Evolutionary conservation across 1,140 invertebrate species (phyloP), one percentile per base, ranked within the genome.

Genomic region (Grapholita molesta): DNA sequence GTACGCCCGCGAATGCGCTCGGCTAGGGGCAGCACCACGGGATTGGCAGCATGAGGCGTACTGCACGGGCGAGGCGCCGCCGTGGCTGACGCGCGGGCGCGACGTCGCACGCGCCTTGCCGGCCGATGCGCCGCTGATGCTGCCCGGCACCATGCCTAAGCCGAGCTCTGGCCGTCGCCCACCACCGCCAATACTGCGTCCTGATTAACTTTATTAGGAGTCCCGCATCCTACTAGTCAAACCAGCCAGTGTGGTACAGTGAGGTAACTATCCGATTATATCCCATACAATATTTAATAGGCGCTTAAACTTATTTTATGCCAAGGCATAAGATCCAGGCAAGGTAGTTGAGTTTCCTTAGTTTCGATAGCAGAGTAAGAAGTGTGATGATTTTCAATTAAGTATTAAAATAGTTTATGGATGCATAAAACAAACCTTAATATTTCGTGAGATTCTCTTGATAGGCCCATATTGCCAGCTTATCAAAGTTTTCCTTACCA

Each of bases 1-100:
- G 0, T 99, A 98, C 85, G 96, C 96, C 3, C 94, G 96, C 71
- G 96, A 98, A 83, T 98, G 98, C 85, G 93, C 94, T 53, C 92
- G 96, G 4, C 84, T 96, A 7, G 97, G 96, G 1, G 94, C 96
- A 35, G 93, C 93, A 69, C 86, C 96, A 52, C 83, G 89, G 0
- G 91, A 95, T 76, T 95, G 96, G 96, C 88, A 95, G 74, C 86
- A 88, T 25, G 91, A 93, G 21, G 95, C 94, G 33, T 93, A 92
- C 72, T 96, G 95, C 71, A 90, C 91, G 3, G 79, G 82, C 15
- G 69, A 70, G 7, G 70, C 82, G 32, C 83, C 86, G 25, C 73
- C 83, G 11, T 86, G 88, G 87, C 73, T 89, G 8, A 71, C 72
- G 21, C 78, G 80, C 1, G 75, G 74, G 0, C 77, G 78, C 11